These are phyloP conservation scores for Gibbula magus DNA, from an alignment of 2,888 invertebrate species.

Conservation along the genomic window DNA sequence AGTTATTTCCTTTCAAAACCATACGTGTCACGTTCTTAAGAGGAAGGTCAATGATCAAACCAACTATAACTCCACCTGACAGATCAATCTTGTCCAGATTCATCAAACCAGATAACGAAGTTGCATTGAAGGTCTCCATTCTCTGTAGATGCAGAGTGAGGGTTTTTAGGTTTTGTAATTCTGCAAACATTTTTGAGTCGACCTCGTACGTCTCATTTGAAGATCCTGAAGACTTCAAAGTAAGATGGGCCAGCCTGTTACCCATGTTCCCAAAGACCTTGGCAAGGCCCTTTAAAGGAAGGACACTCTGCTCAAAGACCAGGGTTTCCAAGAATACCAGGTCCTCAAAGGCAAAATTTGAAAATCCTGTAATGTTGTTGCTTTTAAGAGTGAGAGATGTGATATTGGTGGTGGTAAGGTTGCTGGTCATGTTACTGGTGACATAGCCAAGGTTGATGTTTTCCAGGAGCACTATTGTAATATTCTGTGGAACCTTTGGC, in stretches of 20 bases:
- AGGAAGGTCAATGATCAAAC: not conserved
- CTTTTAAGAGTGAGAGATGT: not conserved
- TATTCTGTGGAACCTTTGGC: not conserved
- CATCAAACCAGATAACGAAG: not conserved
- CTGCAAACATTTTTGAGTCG: too few relatives aligned
- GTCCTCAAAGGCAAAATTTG: not conserved
- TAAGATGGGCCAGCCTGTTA: too few relatives aligned
- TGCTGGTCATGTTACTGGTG: not conserved
- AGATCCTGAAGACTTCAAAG: too few relatives aligned
- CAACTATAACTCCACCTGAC: not conserved
- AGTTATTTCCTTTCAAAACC: not conserved
- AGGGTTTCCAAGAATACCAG: not conserved
- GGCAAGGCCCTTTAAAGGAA: too few relatives aligned
- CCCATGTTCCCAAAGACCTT: too few relatives aligned
- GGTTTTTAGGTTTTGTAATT: too few relatives aligned
- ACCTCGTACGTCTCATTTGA: too few relatives aligned
- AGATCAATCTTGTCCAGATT: not conserved
- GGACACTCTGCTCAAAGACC: not conserved
- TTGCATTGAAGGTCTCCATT: not conserved
- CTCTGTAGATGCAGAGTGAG: not conserved
- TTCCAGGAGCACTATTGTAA: not conserved
- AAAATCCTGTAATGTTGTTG: not conserved
- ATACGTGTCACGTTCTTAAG: conserved; percentile 1
- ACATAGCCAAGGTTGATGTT: not conserved
- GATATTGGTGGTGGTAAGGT: not conserved